Evolutionary conservation across 2,797 vertebrate species (phyloP), one percentile per base, ranked within the genome.

Genomic region (Peromyscus eremicus): DNA sequence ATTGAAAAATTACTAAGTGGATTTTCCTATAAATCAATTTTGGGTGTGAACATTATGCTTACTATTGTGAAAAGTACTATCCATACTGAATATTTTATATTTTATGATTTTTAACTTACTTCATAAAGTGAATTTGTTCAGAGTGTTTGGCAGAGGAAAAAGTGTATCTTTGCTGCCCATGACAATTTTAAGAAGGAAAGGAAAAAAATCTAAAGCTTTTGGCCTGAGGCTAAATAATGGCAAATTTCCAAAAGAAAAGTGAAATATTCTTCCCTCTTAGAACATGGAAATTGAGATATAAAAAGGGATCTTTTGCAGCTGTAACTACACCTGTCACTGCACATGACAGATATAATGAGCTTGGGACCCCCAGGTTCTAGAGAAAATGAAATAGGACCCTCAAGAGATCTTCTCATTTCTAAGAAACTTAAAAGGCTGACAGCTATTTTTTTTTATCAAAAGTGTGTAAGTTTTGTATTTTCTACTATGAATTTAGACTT

Each of bases 231-330:
- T 92, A 94, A 95, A 77, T 82, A 91, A 68, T 92, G 92, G 89
- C 60, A 94, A 94, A 97, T 97, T 98, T 98, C 62, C 81, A 95
- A 91, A 97, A 95, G 87, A 96, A 97, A 94, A 75, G 57, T 75
- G 40, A 96, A 95, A 90, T 90, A 81, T 29, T 90, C 91, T 83
- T 96, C 62, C 49, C 96, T 73, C 84, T 83, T 73, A 86, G 43
- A 96, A 96, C 92, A 75, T 80, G 68, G 76, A 98, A 97, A 97
- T 95, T 96, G 91, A 97, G 94, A 98, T 87, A 83, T 85, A 94
- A 97, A 95, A 96, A 64, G 77, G 91, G 94, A 97, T 92, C 10
- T 17, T 92, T 71, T 94, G 40, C 71, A 96, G 92, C 80, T 94
- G 88, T 92, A 95, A 94, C 91, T 94, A 88, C 49, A 97, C 94